Base-by-base conservation (phyloP, 1,140 invertebrate species). In the Drosophila dunni region DNA sequence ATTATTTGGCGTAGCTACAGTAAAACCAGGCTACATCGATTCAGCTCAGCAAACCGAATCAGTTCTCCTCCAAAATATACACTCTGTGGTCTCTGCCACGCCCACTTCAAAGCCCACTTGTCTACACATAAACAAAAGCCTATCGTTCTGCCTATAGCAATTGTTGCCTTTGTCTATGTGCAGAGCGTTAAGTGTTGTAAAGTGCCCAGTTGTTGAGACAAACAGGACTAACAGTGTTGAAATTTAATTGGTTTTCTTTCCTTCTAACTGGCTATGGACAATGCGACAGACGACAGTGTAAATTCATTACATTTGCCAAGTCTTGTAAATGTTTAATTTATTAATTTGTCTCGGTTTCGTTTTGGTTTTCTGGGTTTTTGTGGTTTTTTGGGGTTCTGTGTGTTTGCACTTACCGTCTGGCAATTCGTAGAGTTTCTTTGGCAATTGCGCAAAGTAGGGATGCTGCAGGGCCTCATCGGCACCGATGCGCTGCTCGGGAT, bases 391-490 rank as follows among this genome's bases (percentile, higher is more conserved):
- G 11, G 3, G 24, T 7, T 24, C 4, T 10, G n/a, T n/a, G 8
- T 42, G 24, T 29, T 29, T 6, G 24, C 24, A 20, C 95, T 95
- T 93, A 98, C 97, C 96, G 92, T 97, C 96, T 80, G 97, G 97
- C 93, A 99, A 94, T 92, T 98, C 96, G 92, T 96, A 96, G 67
- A 99, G 94, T 94, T 97, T 96, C 92, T 94, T 95, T 90, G 98
- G 98, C 93, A 99, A 95, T 81, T 96, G 95, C 69, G 94, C 93
- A 94, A 99, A 99, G 93, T 98, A 99, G 78, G 95, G 94, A 93
- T 99, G 98, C 71, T 94, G 94, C 91, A 99, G 95, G 34, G 98
- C 98, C 67, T 96, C 94, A 56, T 96, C 95, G 42, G 98, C 98
- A 54, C 97, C 96, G 91, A 99, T 95, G 92, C 98, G 94, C 79